Conservation (phyloP, 2,888 invertebrate species). For the Hypomecis punctinalis region DNA sequence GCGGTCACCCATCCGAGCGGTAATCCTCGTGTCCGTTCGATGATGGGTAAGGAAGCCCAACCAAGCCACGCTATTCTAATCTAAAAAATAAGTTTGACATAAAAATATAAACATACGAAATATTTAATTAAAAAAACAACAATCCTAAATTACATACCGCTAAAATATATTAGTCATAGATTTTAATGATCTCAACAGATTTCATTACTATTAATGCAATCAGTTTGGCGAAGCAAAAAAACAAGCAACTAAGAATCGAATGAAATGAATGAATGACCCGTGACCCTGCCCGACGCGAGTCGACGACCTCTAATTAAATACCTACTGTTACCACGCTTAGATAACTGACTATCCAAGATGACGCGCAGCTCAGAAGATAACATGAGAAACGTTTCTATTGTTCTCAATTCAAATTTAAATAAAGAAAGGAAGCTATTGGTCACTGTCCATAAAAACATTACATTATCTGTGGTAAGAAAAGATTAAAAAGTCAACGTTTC, state of each 20-base stretch:
- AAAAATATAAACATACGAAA: too few species aligned
- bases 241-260: slow-evolving; percentile 39
- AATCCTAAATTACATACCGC: not conserved
- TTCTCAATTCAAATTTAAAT: slow-evolving; percentile 35
- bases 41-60: too few species aligned
- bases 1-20: too few species aligned
- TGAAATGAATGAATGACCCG: slow-evolving; percentile 52
- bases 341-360: slow-evolving; percentile 37
- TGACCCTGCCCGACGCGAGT: slow-evolving; percentile 52
- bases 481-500: slow-evolving; percentile 14
- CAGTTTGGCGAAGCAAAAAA: slow-evolving; percentile 44
- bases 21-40: too few species aligned
- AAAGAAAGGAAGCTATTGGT: slow-evolving; percentile 38
- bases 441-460: slow-evolving; percentile 25
- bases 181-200: slow-evolving; percentile 38
- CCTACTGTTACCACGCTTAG: slow-evolving; percentile 36
- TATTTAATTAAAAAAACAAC: not conserved
- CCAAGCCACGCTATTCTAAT: too few species aligned
- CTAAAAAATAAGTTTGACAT: too few species aligned
- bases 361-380: slow-evolving; percentile 37
- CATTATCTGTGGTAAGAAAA: slow-evolving; percentile 10
- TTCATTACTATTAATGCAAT: slow-evolving; percentile 36
- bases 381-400: slow-evolving; percentile 36
- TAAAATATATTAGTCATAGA: slow-evolving; percentile 31
- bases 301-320: slow-evolving; percentile 56